Conservation (phyloP, 2,888 invertebrate genomes). For the Chymomyza caudatula region DNA sequence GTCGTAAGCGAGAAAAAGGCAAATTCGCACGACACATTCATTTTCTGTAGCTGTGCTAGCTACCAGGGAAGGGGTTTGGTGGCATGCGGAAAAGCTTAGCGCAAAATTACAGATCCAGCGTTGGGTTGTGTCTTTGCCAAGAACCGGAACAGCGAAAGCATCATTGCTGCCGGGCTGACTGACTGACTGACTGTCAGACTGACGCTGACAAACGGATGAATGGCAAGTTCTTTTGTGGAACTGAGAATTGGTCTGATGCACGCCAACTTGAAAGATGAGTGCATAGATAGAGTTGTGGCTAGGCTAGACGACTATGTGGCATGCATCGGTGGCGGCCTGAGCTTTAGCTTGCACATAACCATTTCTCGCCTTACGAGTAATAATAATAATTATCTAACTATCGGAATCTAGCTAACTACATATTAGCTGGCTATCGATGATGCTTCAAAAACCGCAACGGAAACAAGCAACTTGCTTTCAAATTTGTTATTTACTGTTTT, state of each 20-base stretch:
- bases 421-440: slow-evolving; percentile 30
- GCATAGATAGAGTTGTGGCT: neutral
- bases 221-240: neutral
- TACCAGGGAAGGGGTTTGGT: neutral
- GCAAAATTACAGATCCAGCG: neutral
- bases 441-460: slow-evolving; percentile 53
- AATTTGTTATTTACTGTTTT: slow-evolving; percentile 30
- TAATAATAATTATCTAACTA: slow-evolving; percentile 62
- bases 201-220: neutral
- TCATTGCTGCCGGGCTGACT: neutral
- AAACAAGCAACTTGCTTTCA: slow-evolving; percentile 47
- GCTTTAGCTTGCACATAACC: neutral
- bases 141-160: neutral
- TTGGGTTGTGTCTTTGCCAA: neutral
- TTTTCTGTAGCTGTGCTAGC: neutral
- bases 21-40: neutral
- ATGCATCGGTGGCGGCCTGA: neutral
- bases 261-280: neutral
- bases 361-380: neutral
- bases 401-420: slow-evolving; percentile 36
- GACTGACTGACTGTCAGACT: neutral
- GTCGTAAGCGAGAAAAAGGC: neutral
- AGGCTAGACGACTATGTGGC: neutral
- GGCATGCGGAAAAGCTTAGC: neutral
- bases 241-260: neutral